phyloP scores from a whole-genome alignment of 1,140 invertebrate genomes.

The Penaeus japonicus region DNA sequence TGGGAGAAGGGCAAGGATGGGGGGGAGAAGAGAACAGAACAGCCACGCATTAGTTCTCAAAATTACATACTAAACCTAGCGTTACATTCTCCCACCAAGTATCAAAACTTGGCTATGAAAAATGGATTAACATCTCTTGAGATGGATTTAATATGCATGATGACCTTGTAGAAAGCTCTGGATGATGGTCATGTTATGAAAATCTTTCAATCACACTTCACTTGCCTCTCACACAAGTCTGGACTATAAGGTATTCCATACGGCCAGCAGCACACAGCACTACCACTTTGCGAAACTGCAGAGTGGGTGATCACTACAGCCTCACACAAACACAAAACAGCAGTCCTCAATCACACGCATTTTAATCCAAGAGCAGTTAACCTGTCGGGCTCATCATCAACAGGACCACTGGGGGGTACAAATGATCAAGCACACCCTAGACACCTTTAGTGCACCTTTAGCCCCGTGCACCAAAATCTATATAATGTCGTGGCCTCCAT shows the following conservation, averaged over 20 bases:
- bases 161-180: conserved; percentile 18
- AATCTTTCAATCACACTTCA: too few relatives aligned
- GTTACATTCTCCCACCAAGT: conserved; percentile 51
- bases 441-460: conserved; percentile 26
- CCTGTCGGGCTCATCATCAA: too few relatives aligned
- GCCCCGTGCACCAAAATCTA: conserved; percentile 41
- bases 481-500: conserved; percentile 49
- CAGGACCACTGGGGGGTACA: too few relatives aligned
- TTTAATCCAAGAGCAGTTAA: not conserved
- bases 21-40: conserved; percentile 51
- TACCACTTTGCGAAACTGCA: too few relatives aligned
- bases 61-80: not conserved
- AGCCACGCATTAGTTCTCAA: conserved; percentile 55
- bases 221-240: not conserved
- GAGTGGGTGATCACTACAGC: too few relatives aligned
- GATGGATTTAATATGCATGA: not conserved
- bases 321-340: not conserved
- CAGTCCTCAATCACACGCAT: not conserved
- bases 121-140: not conserved
- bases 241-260: not conserved
- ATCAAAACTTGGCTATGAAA: conserved; percentile 30
- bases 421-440: too few relatives aligned
- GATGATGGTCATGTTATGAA: not conserved
- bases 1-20: conserved; percentile 53
- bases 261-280: too few relatives aligned